phyloP scores from a whole-genome alignment of 2,888 invertebrate species.

The Dexiosoma caninum region DNA sequence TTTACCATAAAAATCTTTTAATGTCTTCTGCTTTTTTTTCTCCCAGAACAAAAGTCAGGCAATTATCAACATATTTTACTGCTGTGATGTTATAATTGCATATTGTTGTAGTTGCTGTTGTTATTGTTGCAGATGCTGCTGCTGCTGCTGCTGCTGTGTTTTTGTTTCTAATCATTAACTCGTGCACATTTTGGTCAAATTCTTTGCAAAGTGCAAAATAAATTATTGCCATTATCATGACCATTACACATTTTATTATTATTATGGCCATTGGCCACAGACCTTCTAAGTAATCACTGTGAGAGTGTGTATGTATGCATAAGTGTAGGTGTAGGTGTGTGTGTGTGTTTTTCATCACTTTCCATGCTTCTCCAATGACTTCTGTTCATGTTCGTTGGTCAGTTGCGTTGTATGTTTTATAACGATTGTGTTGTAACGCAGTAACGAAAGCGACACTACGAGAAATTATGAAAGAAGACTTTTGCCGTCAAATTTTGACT shows the following conservation, averaged over 20 bases:
- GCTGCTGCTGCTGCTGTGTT: background rate
- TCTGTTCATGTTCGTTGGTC: too few relatives aligned
- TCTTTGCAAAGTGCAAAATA: conserved; percentile 19
- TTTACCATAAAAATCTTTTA: too few relatives aligned
- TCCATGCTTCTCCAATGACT: too few relatives aligned
- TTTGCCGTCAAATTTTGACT: too few relatives aligned
- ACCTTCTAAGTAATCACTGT: background rate
- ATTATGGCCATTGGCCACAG: conserved; percentile 28
- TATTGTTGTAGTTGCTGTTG: background rate
- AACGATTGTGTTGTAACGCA: too few relatives aligned
- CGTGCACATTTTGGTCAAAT: background rate
- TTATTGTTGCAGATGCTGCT: background rate
- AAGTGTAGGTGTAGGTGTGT: background rate
- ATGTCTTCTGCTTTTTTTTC: too few relatives aligned
- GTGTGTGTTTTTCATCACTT: too few relatives aligned
- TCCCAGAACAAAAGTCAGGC: background rate
- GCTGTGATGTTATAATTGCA: background rate
- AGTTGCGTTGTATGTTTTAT: too few relatives aligned
- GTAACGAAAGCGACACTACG: too few relatives aligned
- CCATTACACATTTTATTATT: too few relatives aligned
- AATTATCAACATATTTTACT: conserved; percentile 12
- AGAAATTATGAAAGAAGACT: too few relatives aligned
- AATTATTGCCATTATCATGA: conserved; percentile 52
- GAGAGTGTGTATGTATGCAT: background rate
- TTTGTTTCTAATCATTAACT: background rate